Base-by-base conservation (phyloP, 2,888 invertebrate genomes). In the Merodon equestris region DNA sequence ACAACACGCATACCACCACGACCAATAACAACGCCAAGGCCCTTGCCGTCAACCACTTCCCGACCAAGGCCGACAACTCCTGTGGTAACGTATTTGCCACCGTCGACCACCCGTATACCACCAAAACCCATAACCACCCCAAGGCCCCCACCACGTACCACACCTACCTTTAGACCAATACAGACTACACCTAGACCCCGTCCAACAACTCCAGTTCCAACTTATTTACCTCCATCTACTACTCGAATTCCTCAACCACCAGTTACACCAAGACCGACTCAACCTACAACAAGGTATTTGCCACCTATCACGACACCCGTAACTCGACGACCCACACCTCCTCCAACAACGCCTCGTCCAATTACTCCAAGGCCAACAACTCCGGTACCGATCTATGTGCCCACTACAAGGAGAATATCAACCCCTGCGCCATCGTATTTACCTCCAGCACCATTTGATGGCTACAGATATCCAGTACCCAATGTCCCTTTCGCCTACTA, bases 381-480 rank as follows among this genome's bases (percentile, higher is more conserved):
- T 1, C 51, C 72, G 51, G 42, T 13, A 14, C 34, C 51, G 34
- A 34, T 34, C 38, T 44, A 34, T 12, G 51, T 44, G 5, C 53
- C 61, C 53, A 54, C 44, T 10, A 50, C 38, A 9, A 40, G 38
- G 18, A 60, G 61, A 9, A 68, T 70, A 27, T 76, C 76, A 38
- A 76, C 76, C n/a, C 71, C 76, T 54, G 76, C 27, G 27, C 76
- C 76, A 44, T 44, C 76, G 12, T 76, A 76, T 27, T 38, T 68
- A 36, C 79, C 79, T 34, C 79, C 79, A 45, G 42, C 44, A 4
- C 34, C 45, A 1, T 15, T 66, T 63, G 54, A 82, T 60, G 87
- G 87, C 71, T 87, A 87, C 83, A 83, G 82, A 34, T 87, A 88
- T 63, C 88, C 87, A 47, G 75, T 38, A 63, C 87, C 88, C 73